A percentile compares a stretch with the other conserved stretches of the same genome.
These are phyloP conservation scores for Phyllotis vaccarum DNA, from an alignment of 2,797 vertebrate species.

Conservation along the genomic window DNA sequence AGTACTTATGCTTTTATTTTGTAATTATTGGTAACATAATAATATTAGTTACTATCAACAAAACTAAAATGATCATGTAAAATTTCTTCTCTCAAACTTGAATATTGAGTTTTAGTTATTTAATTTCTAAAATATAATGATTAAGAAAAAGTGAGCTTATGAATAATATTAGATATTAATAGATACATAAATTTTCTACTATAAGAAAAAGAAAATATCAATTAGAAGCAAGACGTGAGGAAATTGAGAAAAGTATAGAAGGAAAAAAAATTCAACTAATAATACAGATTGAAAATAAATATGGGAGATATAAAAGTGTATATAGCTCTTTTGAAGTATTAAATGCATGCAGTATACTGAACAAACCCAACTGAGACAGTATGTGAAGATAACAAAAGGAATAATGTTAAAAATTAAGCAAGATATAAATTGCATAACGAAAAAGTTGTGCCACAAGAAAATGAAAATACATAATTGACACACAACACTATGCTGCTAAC, in stretches of 20 bases:
- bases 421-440: background rate
- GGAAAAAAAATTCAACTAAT: background rate
- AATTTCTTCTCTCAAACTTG: background rate
- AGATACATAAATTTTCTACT: background rate
- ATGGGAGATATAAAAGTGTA: background rate
- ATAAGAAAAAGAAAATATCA: background rate
- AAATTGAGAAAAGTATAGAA: background rate
- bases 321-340: background rate
- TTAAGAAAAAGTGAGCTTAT: background rate
- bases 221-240: background rate
- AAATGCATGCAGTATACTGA: background rate
- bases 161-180: background rate
- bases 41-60: background rate
- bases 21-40: background rate
- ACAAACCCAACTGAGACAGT: too few species aligned
- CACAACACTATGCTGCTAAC: background rate
- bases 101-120: background rate
- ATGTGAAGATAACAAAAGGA: too few species aligned
- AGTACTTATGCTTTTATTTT: background rate
- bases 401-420: background rate
- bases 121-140: background rate
- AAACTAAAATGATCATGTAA: background rate
- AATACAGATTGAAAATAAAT: background rate
- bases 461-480: background rate
- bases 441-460: background rate